Evolutionary conservation across 2,888 invertebrate genomes (phyloP), one percentile per base, ranked within the genome.

Genomic region (Hydriomena furcata): DNA sequence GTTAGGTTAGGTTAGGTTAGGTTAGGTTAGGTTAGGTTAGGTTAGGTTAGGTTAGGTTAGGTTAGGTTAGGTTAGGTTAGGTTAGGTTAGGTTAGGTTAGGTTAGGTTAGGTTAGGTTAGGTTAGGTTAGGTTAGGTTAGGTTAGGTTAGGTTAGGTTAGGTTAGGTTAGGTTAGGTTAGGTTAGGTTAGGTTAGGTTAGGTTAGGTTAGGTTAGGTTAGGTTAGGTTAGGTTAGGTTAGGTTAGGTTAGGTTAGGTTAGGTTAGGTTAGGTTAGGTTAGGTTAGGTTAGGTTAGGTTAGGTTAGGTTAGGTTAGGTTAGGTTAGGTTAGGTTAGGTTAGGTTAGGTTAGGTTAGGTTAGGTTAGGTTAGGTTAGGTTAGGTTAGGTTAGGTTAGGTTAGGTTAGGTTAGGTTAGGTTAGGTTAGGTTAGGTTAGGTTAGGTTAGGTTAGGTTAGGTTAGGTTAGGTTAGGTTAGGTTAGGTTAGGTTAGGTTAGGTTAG

Each of bases 221-320:
- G 59, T 54, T 54, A 55, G 58, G 57, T 57, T 57, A 57, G 57
- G 57, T 57, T 55, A 55, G 52, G 58, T 55, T 52, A 55, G 57
- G 56, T 58, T 58, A 58, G 58, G 58, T 58, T 58, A 58, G 58
- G 58, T 58, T 55, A 55, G 58, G 58, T 58, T 58, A 58, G 58
- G 58, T 58, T 58, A 58, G 59, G 59, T 58, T 55, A 55, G 58
- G 58, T 58, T 58, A 58, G 58, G 58, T 58, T 58, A 58, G 58
- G 58, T 58, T 55, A 55, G 58, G 58, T 58, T 58, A 58, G 58
- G 58, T 58, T 58, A 58, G 58, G 58, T 58, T 55, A 55, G 58
- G 58, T 59, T 60, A 57, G 55, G 60, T 60, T 60, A 60, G 55
- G 60, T 60, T 57, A 57, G 60, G 60, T 60, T 60, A 60, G 60